Conservation (phyloP, 1,140 invertebrate species). For the Diuraphis noxia region DNA sequence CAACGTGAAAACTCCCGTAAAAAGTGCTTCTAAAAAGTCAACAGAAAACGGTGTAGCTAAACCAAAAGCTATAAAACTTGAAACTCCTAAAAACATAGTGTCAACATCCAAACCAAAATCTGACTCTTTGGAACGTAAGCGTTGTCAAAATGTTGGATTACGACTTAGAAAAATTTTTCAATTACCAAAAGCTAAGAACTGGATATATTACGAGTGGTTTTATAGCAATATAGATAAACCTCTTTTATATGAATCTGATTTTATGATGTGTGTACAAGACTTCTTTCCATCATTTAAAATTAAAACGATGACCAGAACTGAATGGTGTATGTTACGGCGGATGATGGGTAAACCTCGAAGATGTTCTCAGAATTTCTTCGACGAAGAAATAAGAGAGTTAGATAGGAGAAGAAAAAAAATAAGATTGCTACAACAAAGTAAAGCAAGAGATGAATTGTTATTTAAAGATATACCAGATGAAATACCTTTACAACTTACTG, state of each 20-base stretch:
- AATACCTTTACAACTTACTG: constrained; percentile 92
- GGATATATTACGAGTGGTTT: constrained; percentile 99
- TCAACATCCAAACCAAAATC: constrained; percentile 53
- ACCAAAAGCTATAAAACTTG: constrained; percentile 43
- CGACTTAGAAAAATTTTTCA: constrained; percentile 94
- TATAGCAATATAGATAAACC: constrained; percentile 96
- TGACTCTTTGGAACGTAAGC: constrained; percentile 66
- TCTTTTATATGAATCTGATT: constrained; percentile 95
- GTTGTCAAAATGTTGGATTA: constrained; percentile 87
- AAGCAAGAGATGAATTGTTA: constrained; percentile 77
- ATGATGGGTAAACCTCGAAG: constrained; percentile 97
- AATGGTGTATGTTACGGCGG: constrained; percentile 93
- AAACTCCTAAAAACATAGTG: constrained; percentile 56
- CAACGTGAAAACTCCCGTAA: constrained; percentile 61
- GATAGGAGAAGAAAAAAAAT: constrained; percentile 91
- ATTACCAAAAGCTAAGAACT: constrained; percentile 97
- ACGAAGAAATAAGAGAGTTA: constrained; percentile 88
- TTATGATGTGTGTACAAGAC: constrained; percentile 90
- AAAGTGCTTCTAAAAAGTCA: constrained; percentile 57
- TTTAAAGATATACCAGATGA: constrained; percentile 92
- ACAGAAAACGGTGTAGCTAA: constrained; percentile 38
- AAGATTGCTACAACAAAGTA: constrained; percentile 89
- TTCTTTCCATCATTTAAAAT: constrained; percentile 91
- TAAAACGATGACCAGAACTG: constrained; percentile 80
- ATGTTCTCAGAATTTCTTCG: constrained; percentile 93